A percentile compares a stretch with the other conserved stretches of the same genome.
Conservation (phyloP, 2,113 vertebrate species). For the Chamaea fasciata region DNA sequence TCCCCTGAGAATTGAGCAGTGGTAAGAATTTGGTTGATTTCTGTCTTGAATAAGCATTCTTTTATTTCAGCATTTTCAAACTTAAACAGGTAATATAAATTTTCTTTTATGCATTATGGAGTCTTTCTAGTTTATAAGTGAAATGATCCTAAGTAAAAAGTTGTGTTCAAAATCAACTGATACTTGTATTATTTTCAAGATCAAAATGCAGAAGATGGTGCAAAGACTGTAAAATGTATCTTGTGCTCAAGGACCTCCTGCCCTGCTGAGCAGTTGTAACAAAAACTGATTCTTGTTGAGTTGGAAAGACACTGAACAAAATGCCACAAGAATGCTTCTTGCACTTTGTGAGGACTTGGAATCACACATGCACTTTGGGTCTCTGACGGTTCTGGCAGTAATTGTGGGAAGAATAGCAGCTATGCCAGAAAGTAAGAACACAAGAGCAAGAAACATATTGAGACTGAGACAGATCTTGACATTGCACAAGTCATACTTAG, state of each 20-base stretch:
- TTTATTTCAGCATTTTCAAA: background rate
- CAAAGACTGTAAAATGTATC: background rate
- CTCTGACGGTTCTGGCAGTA: background rate
- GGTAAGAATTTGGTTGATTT: background rate
- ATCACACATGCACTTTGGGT: background rate
- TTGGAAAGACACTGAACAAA: background rate
- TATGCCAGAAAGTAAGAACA: background rate
- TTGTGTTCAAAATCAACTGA: background rate
- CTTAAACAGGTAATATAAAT: background rate
- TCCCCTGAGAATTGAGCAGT: background rate
- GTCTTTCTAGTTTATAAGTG: background rate
- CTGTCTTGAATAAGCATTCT: background rate
- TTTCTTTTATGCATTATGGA: background rate
- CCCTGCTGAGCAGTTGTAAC: background rate
- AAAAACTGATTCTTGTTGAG: background rate
- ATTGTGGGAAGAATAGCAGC: background rate
- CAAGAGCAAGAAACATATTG: background rate
- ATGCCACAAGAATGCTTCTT: background rate
- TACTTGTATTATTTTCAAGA: background rate
- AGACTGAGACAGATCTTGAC: background rate
- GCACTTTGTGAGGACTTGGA: conserved; percentile 47
- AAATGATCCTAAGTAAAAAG: background rate
- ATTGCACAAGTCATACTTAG: background rate
- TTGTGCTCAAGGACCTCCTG: background rate
- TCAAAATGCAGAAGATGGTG: background rate